Percentiles rank a stretch among this genome's conserved stretches.
These are phyloP conservation scores for Callithrix jacchus DNA, from an alignment of 2,113 vertebrate species.

Conservation along the genomic window DNA sequence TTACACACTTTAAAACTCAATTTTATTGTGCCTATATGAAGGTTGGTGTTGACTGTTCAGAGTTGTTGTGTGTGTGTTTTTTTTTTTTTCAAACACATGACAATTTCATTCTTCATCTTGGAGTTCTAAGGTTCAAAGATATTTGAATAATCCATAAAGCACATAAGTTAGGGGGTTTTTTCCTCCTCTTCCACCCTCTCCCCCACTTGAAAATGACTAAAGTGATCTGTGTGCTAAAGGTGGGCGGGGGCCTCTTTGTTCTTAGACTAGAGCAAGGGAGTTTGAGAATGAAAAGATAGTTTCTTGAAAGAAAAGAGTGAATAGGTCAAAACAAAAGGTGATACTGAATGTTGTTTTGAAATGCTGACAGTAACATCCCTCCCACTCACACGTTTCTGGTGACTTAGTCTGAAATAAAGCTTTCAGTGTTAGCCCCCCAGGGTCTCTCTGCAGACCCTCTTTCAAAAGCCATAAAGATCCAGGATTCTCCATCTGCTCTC, in stretches of 20 bases:
- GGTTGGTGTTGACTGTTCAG: conserved; percentile 65
- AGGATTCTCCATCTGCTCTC: conserved; percentile 39
- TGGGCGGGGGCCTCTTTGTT: not conserved
- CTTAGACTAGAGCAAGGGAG: conserved; percentile 52
- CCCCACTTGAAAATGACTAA: conserved; percentile 63
- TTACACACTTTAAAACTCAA: conserved; percentile 69
- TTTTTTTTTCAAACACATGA: conserved; percentile 30
- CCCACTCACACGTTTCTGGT: conserved; percentile 28
- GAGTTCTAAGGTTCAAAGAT: conserved; percentile 69
- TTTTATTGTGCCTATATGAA: conserved; percentile 67
- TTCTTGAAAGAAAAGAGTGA: conserved; percentile 69
- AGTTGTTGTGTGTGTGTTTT: conserved; percentile 50
- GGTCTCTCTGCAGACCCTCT: conserved; percentile 50
- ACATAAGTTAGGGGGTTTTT: conserved; percentile 41
- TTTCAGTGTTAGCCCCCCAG: not conserved
- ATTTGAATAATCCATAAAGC: conserved; percentile 73
- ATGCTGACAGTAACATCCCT: conserved; percentile 58
- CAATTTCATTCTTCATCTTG: conserved; percentile 66
- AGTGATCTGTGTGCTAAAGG: conserved; percentile 53
- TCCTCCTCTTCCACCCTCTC: not conserved
- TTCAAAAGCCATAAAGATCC: conserved; percentile 57
- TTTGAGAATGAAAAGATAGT: conserved; percentile 71
- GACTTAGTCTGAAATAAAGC: conserved; percentile 53
- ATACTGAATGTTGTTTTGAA: conserved; percentile 69
- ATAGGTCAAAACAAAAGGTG: conserved; percentile 67